Evolutionary conservation across 2,888 invertebrate genomes (phyloP), one percentile per base, ranked within the genome.

Genomic region (Caenorhabditis macrosperma): DNA sequence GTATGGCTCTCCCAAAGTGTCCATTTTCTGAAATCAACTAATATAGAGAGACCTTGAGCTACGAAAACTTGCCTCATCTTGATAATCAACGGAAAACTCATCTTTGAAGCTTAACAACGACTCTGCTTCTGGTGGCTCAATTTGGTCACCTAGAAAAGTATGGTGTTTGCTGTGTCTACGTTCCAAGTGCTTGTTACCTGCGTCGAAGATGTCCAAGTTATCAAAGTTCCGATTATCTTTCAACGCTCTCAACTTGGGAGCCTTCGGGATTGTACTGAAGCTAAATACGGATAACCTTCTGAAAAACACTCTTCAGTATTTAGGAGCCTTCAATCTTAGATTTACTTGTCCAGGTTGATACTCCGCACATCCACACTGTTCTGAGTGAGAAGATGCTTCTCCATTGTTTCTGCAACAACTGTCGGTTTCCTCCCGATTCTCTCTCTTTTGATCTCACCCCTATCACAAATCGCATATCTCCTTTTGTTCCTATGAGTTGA

Each of bases 391-490:
- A 64, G 22, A n/a, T 69, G 64, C 20, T 71, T 50, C 24, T 77
- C 77, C 59, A 77, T 46, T 0, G 77, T 77, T 41, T 69, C 67
- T 30, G 26, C n/a, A n/a, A n/a, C n/a, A n/a, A n/a, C n/a, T n/a
- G n/a, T n/a, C n/a, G n/a, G n/a, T n/a, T n/a, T n/a, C n/a, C n/a
- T n/a, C n/a, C n/a, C n/a, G n/a, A n/a, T n/a, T n/a, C n/a, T n/a
- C n/a, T n/a, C n/a, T n/a, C n/a, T n/a, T n/a, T n/a, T n/a, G n/a
- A n/a, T n/a, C 26, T n/a, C 7, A 61, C 61, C 64, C 10, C 41
- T 46, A 67, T 78, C 48, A 46, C 41, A 79, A 28, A 74, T 69
- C 0, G 79, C 79, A 46, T 63, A 69, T 57, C 74, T 33, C n/a
- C 79, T 10, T 33, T 68, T 74, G 24, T 74, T 74, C 33, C 64